Percentiles rank a stretch among this genome's conserved stretches.
phyloP scores from a whole-genome alignment of 2,113 vertebrate species.

The Gadus macrocephalus region DNA sequence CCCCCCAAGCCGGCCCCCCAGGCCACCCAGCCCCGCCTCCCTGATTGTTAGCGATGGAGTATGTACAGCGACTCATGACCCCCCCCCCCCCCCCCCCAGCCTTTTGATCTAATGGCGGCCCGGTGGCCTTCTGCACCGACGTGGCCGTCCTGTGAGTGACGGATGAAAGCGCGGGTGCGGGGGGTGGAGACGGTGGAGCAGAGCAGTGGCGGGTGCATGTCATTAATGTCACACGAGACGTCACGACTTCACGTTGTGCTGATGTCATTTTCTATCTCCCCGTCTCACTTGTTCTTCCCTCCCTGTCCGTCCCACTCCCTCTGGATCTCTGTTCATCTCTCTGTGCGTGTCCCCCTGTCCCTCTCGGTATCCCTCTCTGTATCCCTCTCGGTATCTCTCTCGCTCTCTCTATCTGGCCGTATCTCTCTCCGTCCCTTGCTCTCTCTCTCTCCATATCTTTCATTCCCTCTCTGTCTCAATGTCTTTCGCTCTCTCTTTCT shows the following conservation, averaged over 20 bases:
- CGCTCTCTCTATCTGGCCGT: not conserved
- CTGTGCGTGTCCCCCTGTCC: slow-evolving; percentile 11
- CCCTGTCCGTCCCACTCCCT: slow-evolving; percentile 1
- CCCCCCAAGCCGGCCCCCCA: slow-evolving; percentile 23
- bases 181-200: slow-evolving; percentile 12
- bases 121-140: slow-evolving; percentile 52
- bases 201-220: slow-evolving; percentile 45
- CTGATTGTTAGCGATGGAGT: slow-evolving; percentile 34
- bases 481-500: not conserved
- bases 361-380: slow-evolving; percentile 5
- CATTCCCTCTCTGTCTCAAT: not conserved
- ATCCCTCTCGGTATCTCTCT: slow-evolving; percentile 23
- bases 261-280: slow-evolving; percentile 32
- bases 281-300: not conserved
- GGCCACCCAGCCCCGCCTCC: slow-evolving; percentile 1
- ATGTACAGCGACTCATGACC: slow-evolving; percentile 3
- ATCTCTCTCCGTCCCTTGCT: not conserved
- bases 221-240: slow-evolving; percentile 41
- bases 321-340: not conserved
- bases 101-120: slow-evolving; percentile 14
- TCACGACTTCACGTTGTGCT: slow-evolving; percentile 23
- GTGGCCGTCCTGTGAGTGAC: slow-evolving; percentile 51
- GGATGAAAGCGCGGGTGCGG: slow-evolving; percentile 24
- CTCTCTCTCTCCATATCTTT: no score
- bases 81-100: not conserved